Percentiles rank a stretch among this genome's conserved stretches.
These are phyloP conservation scores for Entosphenus tridentatus DNA, from an alignment of 2,113 vertebrate genomes.

Conservation along the genomic window DNA sequence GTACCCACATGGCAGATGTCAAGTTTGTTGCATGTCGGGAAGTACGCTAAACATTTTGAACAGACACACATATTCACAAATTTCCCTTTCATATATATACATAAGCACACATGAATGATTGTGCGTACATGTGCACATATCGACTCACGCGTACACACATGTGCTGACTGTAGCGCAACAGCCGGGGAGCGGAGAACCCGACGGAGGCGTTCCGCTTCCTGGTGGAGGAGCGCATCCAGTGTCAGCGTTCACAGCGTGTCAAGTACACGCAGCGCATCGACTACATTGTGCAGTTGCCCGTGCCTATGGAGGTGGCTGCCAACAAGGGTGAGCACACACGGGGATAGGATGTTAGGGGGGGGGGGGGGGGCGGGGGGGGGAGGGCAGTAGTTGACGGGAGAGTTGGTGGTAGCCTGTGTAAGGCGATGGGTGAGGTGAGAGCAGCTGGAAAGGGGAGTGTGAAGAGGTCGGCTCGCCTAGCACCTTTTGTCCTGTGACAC, in stretches of 20 bases:
- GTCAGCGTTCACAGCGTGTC: slow-evolving; percentile 79
- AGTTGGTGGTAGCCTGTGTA: slow-evolving; percentile 10
- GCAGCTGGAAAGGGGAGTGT: too few species aligned
- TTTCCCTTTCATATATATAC: too few species aligned
- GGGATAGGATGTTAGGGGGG: neutral
- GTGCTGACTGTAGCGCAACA: slow-evolving; percentile 45
- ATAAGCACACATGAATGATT: too few species aligned
- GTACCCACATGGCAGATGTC: too few species aligned
- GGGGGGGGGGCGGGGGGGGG: neutral
- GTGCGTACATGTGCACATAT: too few species aligned
- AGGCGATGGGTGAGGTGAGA: neutral
- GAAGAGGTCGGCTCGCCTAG: too few species aligned
- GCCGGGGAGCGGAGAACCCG: slow-evolving; percentile 70
- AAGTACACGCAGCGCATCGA: slow-evolving; percentile 94
- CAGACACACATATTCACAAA: too few species aligned
- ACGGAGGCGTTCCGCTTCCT: slow-evolving; percentile 89
- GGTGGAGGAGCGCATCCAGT: slow-evolving; percentile 86
- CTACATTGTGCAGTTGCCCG: slow-evolving; percentile 85
- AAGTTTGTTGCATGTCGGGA: too few species aligned
- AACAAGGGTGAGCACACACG: slow-evolving; percentile 48
- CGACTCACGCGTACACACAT: too few species aligned
- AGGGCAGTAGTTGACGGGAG: neutral
- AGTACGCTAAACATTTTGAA: too few species aligned
- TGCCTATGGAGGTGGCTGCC: slow-evolving; percentile 81
- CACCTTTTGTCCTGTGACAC: too few species aligned